Evolutionary conservation across 1,140 invertebrate genomes (phyloP), one percentile per base, ranked within the genome.

Genomic region (Musca vetustissima): DNA sequence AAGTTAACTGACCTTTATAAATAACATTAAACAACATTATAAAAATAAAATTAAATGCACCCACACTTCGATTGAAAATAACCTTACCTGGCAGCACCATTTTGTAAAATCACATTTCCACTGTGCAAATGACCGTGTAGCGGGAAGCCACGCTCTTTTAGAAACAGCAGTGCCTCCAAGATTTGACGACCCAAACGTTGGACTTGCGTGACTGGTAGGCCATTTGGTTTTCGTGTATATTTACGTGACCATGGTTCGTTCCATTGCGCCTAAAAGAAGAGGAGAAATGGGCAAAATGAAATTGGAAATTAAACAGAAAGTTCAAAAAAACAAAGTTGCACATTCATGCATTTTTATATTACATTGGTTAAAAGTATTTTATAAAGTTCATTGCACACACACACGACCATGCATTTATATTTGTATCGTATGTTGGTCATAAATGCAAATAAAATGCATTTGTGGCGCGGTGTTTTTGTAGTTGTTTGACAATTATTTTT

Each of bases 51-150:
- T 32, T 32, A 32, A 32, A 32, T 32, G 28, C 9, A 9, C 9
- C 28, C 28, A 32, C 28, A n/a, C 28, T 32, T 32, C 28, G 28
- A 32, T 9, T 32, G 28, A 32, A 53, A 36, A 19, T 47, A 17
- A 65, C 75, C 73, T 76, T 68, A 87, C 87, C 87, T 81, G 15
- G 93, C 93, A 0, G 95, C 92, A 1, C 94, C 94, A 81, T 96
- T 95, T 76, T 96, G 93, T 21, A 96, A 86, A 70, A 96, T 92
- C 9, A 97, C 89, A 84, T 97, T 97, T 28, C 94, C 94, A 25
- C 93, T 91, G 81, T 96, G 94, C 55, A 97, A 83, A 84, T 96
- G 93, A 36, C 90, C 88, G 73, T 93, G 93, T 4, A 89, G 88
- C 7, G 94, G 94, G 82, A 96, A 96, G 28, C 93, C 92, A 74